phyloP scores from a whole-genome alignment of 2,888 invertebrate species.

The Netelia virgata region DNA sequence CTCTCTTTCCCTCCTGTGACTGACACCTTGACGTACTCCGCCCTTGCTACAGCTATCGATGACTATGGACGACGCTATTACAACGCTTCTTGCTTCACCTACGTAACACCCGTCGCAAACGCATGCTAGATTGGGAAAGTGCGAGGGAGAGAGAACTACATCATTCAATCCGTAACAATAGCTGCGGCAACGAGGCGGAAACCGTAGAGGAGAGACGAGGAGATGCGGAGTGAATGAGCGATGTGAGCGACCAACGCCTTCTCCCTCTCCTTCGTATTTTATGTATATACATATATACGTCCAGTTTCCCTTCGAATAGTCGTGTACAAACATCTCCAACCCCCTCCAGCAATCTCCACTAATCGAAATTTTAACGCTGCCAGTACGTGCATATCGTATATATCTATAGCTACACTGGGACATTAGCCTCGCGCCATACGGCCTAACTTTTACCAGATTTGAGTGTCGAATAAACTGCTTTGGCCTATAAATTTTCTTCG shows the following conservation, averaged over 20 bases:
- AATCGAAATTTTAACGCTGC: no score
- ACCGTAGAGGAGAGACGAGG: constrained; percentile 22
- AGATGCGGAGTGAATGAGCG: neutral
- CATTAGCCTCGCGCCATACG: no score
- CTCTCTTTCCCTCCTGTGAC: neutral
- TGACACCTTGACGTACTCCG: constrained; percentile 37
- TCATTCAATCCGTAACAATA: constrained; percentile 65
- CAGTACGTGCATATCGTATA: no score
- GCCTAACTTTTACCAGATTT: no score
- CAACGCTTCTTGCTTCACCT: neutral
- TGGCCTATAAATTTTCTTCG: no score
- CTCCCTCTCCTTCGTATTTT: neutral
- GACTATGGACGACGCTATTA: constrained; percentile 13
- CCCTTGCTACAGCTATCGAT: neutral
- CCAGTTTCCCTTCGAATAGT: no score
- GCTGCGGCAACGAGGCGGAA: constrained; percentile 50
- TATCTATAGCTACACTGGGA: no score
- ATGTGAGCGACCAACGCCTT: constrained; percentile 17
- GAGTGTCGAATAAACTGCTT: no score
- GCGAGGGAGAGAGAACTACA: constrained; percentile 6
- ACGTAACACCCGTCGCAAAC: neutral
- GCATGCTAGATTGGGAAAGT: neutral
- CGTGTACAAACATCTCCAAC: no score
- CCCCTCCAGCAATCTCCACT: no score
- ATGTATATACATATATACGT: neutral